Evolutionary conservation across 2,797 vertebrate genomes (phyloP), one percentile per base, ranked within the genome.

Genomic region (Xenopus petersii): DNA sequence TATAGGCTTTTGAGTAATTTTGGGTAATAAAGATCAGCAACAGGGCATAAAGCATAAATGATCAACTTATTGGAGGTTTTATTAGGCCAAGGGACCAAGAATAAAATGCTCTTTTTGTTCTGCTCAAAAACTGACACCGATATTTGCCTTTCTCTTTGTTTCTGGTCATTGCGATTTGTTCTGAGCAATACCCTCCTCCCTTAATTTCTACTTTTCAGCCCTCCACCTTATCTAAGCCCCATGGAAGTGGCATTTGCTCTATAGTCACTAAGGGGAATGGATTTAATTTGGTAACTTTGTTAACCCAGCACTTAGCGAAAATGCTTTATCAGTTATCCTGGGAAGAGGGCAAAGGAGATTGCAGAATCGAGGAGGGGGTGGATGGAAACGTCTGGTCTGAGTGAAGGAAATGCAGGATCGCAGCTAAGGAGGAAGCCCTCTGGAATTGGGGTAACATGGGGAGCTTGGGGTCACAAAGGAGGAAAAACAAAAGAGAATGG

Each of bases 201-300:
- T 15, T 12, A 13, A 15, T 64, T n/a, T 16, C 24, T 59, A 7
- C 47, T 11, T 58, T 46, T 51, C 70, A 46, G 64, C 15, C 24
- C 46, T 17, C 49, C 12, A 17, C 11, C 47, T 67, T 12, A 1
- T 51, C 60, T 17, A 1, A 56, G 54, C 49, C 24, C 7, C 10
- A 47, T 33, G 33, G 30, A 73, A 15, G 49, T 59, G 66, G 60
- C 66, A 36, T 69, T 69, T 42, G 71, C 61, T 69, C 55, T 60
- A 68, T 21, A 64, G 71, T 16, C 66, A 78, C 71, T 56, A 36
- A 73, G 42, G 76, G 66, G 64, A 78, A 60, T 42, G 71, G 69
- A 73, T 78, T 78, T 60, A 78, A 78, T 78, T 73, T 77, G 58
- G 54, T 73, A 64, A 73, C 64, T 73, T 68, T 73, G 70, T 70